Percentiles rank a stretch among this genome's conserved stretches.
phyloP scores from a whole-genome alignment of 2,797 vertebrate species.

The Alfaro cultratus region DNA sequence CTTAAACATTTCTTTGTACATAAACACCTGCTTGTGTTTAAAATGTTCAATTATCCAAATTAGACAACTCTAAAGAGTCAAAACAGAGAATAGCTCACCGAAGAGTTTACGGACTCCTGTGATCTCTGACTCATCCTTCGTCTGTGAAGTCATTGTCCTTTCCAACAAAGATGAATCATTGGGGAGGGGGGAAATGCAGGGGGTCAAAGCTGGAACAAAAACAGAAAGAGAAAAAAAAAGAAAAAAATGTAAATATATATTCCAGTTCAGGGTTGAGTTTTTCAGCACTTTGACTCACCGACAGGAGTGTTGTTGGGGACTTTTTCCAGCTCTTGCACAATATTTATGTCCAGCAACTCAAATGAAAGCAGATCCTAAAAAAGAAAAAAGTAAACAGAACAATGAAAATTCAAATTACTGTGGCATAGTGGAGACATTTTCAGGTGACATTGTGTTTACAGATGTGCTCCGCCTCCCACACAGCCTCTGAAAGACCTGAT shows the following conservation, averaged over 20 bases:
- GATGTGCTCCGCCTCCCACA: neutral
- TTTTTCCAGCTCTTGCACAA: constrained; percentile 95
- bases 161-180: constrained; percentile 84
- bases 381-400: neutral
- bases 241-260: neutral
- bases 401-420: neutral
- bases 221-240: neutral
- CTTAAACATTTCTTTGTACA: neutral
- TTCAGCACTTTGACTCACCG: constrained; percentile 80
- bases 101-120: constrained; percentile 79
- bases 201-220: constrained; percentile 87
- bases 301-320: constrained; percentile 93
- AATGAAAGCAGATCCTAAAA: constrained; percentile 94
- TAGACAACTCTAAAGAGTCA: neutral
- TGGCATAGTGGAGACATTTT: neutral
- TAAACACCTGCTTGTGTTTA: neutral
- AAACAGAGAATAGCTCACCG: constrained; percentile 77
- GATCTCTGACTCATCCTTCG: constrained; percentile 84
- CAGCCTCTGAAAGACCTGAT: neutral
- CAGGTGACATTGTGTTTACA: neutral
- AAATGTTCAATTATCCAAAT: neutral
- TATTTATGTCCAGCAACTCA: constrained; percentile 96
- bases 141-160: constrained; percentile 80
- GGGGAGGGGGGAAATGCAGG: constrained; percentile 91
- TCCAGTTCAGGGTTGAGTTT: neutral